Evolutionary conservation across 1,140 invertebrate genomes (phyloP), one percentile per base, ranked within the genome.

Genomic region (Chymomyza costata): DNA sequence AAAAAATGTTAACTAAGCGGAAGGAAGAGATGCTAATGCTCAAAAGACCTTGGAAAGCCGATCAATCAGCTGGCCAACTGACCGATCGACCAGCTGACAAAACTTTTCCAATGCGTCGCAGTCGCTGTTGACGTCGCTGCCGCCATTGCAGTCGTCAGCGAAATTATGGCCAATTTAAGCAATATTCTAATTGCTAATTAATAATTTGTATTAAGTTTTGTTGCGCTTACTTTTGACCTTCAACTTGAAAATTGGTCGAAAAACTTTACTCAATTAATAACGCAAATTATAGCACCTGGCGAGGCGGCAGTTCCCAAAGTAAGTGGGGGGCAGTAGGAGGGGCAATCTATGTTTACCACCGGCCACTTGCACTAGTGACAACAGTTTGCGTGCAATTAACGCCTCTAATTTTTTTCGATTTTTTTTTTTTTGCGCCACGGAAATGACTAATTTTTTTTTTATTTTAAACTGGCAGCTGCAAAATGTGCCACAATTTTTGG

Each of bases 391-490:
- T 56, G 52, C 67, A 80, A 80, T 80, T 80, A 80, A 68, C 73
- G 67, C 73, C 63, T 59, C 41, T 13, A 21, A 25, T 7, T 41
- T 1, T 40, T 19, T 41, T 11, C 15, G 18, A 25, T 41, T 14
- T 43, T 16, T 44, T 10, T 6, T 52, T 61, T 49, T 10, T 21
- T 25, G 10, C 43, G 8, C 39, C 56, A 59, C 71, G 71, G 71
- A 76, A 76, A 58, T 76, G 66, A 76, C 66, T 76, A 76, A 78
- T 76, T 78, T 55, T 28, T n/a, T n/a, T n/a, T n/a, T n/a, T n/a
- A n/a, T n/a, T n/a, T n/a, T n/a, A n/a, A n/a, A n/a, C n/a, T n/a
- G n/a, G n/a, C n/a, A n/a, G n/a, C n/a, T 13, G 39, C 8, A 25
- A 61, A 41, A 32, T 25, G 21, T 25, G 21, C 21, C 21, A 8